Evolutionary conservation across 2,797 vertebrate genomes (phyloP).

Genomic region (Rhynchotus rufescens): DNA sequence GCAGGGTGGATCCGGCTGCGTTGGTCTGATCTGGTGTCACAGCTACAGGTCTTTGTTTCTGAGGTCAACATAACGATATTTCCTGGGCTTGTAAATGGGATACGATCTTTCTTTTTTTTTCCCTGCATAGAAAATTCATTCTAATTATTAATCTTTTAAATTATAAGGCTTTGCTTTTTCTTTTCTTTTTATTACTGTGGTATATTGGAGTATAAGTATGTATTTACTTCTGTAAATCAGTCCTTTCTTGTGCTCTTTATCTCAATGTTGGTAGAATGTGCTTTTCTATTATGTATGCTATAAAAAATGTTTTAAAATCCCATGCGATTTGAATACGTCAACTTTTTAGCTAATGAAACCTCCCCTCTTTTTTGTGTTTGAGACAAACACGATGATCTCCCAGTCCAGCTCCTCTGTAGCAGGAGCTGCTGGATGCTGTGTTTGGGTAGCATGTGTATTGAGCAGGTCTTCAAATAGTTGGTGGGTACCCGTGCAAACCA

Average conservation of each 20-base stretch:
- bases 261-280: not conserved
- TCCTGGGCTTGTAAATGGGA: not conserved
- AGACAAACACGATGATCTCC: not conserved
- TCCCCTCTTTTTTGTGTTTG: not conserved
- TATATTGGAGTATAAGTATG: rapidly evolving
- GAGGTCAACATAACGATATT: not conserved
- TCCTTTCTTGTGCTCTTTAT: not conserved
- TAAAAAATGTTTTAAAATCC: not conserved
- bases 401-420: not conserved
- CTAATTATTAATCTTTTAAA: not conserved
- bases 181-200: not conserved
- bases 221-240: not conserved
- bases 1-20: rapidly evolving
- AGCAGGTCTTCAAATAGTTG: not conserved
- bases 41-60: not conserved
- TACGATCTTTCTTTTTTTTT: not conserved
- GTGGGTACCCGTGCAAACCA: not conserved
- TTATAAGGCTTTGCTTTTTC: not conserved
- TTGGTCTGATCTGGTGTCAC: not conserved
- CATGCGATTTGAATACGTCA: not conserved
- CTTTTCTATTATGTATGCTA: not conserved
- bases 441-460: not conserved
- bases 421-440: not conserved
- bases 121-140: not conserved
- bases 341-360: not conserved